Evolutionary conservation across 2,113 vertebrate species (phyloP), one percentile per base, ranked within the genome.

Genomic region (Brachyhypopomus gauderio): DNA sequence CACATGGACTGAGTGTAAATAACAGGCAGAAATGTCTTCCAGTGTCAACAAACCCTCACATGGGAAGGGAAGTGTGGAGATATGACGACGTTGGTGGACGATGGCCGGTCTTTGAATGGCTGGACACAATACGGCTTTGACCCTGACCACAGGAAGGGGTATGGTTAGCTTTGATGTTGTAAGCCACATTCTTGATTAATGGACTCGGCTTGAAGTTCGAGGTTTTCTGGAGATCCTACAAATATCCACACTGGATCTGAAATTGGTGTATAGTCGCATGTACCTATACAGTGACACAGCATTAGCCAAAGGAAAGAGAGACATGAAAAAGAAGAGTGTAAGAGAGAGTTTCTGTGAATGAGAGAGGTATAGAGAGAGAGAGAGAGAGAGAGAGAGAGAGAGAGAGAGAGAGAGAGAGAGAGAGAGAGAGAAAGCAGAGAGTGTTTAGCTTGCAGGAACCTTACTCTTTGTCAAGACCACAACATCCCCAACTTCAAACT

Each of bases 381-480:
- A 30, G 30, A 30, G 1, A 27, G 60, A 20, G 19, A 11, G 48
- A 48, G 38, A 64, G 17, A 30, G 22, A 30, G 12, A 19, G 12
- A 6, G 8, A 19, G 30, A 30, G 30, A 30, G 30, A 30, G 30
- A 30, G 1, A 27, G 60, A 20, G 19, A 11, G 48, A 48, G 38
- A 64, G 17, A 30, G 22, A 30, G 16, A 66, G 58, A 63, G 41
- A 75, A 62, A 23, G 2, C 2, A 27, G 27, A 45, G 52, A 52
- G 36, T 71, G 56, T 72, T 66, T 77, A 66, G n/a, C 25, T 62
- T 73, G 12, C 79, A 84, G 79, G 72, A 82, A 56, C 48, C 58
- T 72, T 58, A 56, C 62, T 78, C 64, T 81, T 80, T 75, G 63
- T 91, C 83, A 82, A 69, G 80, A 85, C 34, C 2, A 52, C 81